Evolutionary conservation across 1,140 invertebrate species (phyloP), one percentile per base, ranked within the genome.

Genomic region (Drosophila pachea): DNA sequence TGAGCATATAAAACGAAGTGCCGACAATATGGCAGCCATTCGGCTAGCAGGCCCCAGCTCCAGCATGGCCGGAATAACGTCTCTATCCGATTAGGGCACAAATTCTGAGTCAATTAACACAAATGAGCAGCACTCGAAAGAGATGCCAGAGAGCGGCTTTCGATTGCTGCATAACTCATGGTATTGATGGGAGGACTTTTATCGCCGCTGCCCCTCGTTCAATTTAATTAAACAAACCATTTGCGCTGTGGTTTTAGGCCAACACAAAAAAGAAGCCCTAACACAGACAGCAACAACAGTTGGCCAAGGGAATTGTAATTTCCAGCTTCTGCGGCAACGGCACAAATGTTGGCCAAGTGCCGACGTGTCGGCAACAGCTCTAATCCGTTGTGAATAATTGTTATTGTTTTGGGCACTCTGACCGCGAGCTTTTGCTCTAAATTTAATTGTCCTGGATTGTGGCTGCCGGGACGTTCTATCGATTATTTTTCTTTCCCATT

Each of bases 151-250:
- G 14, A 12, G 38, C 33, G 42, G 33, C 40, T 70, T 66, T 56
- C 61, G 38, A 64, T 65, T 38, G 48, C 43, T 47, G n/a, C 62
- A 84, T 73, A 84, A 73, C 65, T 83, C 47, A 70, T 32, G 16
- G 43, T 42, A 55, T 65, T 50, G 22, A 47, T 40, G 36, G 33
- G 14, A 12, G 29, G 5, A 67, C 43, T 67, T 60, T 47, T 40
- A 52, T 50, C 52, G 22, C 40, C 53, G 35, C 48, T 59, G 70
- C 70, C 36, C 49, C 68, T 74, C 71, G 73, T 22, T 22, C 74
- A 86, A 86, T 86, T 86, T 86, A 86, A 86, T 86, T 86, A 86
- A 86, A 86, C 65, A 81, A 86, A 86, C 81, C 77, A 71, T 76
- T 73, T 73, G 66, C 56, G 22, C 49, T 86, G 81, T 68, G 79